Evolutionary conservation across 2,797 vertebrate species (phyloP), one percentile per base, ranked within the genome.

Genomic region (Chrysocyon brachyurus): DNA sequence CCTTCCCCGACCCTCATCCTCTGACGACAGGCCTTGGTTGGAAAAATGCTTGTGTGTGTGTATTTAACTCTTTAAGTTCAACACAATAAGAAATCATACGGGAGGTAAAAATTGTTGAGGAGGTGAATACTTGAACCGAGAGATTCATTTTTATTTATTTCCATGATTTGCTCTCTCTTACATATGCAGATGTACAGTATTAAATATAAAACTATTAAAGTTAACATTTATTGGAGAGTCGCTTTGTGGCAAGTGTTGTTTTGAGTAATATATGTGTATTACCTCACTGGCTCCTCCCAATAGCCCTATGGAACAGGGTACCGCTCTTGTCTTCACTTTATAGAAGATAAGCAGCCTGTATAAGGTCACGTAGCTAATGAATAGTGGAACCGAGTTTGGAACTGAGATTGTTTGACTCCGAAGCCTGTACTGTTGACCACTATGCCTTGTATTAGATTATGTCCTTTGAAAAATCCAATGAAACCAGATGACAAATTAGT

Each of bases 1-100:
- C 77, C 92, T 81, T 98, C 86, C 89, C 96, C 33, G 78, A 84
- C 92, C 84, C 97, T 59, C 84, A 77, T 89, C 96, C 96, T 90
- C 94, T 82, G 93, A 95, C 28, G 77, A 85, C 88, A 87, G 63
- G 87, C 86, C 61, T 96, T 70, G 5, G 26, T 59, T 3, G 19
- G 95, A 89, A 91, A 98, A 98, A 66, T 17, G 1, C 0, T 0
- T 68, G 33, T 1, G 4, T 46, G 21, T 83, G 77, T 77, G 11
- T 66, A 33, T 90, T 22, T 49, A 94, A 96, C 83, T 96, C 26
- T 94, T 84, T 83, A 66, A 3, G 0, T 0, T 1, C 85, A 70
- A 49, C 40, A 54, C 81, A 90, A 40, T 8, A 40, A 31, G 85
- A 90, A 68, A 94, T 78, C 22, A 3, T 16, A 10, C 6, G 24